Percentiles rank a stretch among this genome's conserved stretches.
Conservation (phyloP, 2,797 vertebrate species). For the Danio aesculapii region DNA sequence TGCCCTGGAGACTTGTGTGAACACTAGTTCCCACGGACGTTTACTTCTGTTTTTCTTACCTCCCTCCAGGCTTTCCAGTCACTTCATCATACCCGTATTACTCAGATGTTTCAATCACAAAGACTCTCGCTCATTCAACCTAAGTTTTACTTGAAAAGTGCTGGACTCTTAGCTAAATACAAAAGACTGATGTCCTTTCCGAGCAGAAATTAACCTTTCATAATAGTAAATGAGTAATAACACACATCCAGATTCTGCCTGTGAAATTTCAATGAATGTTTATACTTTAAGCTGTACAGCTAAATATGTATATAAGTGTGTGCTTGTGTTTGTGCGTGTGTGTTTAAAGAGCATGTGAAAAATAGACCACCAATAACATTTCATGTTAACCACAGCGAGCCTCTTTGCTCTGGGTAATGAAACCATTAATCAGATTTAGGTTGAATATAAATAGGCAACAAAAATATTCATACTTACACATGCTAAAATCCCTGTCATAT, state of each 20-base stretch:
- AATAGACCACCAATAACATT: conserved; percentile 21
- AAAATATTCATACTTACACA: not conserved
- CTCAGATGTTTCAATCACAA: conserved; percentile 48
- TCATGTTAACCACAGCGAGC: conserved; percentile 45
- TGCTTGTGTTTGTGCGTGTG: not conserved
- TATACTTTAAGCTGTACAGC: not conserved
- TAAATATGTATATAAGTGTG: not conserved
- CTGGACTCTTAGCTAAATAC: not conserved
- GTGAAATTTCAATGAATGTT: not conserved
- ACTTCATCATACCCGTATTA: conserved; percentile 51
- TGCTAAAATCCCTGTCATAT: not conserved
- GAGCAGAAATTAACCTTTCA: not conserved
- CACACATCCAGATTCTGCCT: not conserved
- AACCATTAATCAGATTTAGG: conserved; percentile 52
- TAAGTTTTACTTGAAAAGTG: not conserved
- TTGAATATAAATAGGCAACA: conserved; percentile 28
- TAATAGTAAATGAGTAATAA: not conserved
- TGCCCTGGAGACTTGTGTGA: conserved; percentile 54
- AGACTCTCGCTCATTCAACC: conserved; percentile 11
- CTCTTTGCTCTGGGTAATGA: conserved; percentile 45
- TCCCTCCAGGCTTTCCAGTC: conserved; percentile 47
- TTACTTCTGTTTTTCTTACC: conserved; percentile 55
- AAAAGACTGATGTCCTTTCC: not conserved
- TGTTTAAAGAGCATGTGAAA: not conserved
- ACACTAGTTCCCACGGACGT: conserved; percentile 55